Evolutionary conservation across 2,888 invertebrate species (phyloP).

Genomic region (Drosophila melanocephala): DNA sequence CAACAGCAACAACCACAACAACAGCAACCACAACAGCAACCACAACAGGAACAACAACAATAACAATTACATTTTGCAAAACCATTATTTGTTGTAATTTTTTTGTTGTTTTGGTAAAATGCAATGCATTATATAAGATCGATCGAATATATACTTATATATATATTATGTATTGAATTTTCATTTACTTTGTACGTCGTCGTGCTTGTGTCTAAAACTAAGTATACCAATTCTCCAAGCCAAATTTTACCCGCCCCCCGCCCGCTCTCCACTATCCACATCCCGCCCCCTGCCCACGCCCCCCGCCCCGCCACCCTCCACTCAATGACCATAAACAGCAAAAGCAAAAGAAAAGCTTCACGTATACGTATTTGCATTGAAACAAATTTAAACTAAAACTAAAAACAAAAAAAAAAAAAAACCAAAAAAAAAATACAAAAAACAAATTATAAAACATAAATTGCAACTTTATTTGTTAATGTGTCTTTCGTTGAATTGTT

Average conservation of each 20-base stretch:
- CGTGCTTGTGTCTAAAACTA: conserved; percentile 78
- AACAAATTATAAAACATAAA: conserved; percentile 21
- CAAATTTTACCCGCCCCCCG: conserved; percentile 8
- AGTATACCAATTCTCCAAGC: conserved; percentile 56
- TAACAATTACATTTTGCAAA: conserved; percentile 21
- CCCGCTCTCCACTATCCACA: not conserved
- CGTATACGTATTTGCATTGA: conserved; percentile 54
- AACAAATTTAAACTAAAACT: conserved; percentile 28
- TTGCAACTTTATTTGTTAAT: conserved; percentile 38
- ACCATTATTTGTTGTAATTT: conserved; percentile 37
- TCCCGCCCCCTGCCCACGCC: no score
- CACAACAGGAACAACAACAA: conserved; percentile 6
- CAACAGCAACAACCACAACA: not conserved
- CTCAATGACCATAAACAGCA: conserved; percentile 43
- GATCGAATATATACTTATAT: conserved; percentile 65
- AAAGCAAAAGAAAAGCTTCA: conserved; percentile 55
- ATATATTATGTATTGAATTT: conserved; percentile 67
- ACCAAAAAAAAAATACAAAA: not conserved
- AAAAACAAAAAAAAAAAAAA: not conserved
- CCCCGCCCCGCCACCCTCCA: not conserved
- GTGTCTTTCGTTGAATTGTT: conserved; percentile 25
- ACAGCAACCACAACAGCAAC: conserved; percentile 8
- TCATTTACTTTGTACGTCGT: conserved; percentile 74
- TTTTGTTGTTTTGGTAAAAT: conserved; percentile 58
- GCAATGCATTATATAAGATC: conserved; percentile 67